These are phyloP conservation scores for Stigmatopora argus DNA, from an alignment of 2,113 vertebrate genomes.

Conservation along the genomic window DNA sequence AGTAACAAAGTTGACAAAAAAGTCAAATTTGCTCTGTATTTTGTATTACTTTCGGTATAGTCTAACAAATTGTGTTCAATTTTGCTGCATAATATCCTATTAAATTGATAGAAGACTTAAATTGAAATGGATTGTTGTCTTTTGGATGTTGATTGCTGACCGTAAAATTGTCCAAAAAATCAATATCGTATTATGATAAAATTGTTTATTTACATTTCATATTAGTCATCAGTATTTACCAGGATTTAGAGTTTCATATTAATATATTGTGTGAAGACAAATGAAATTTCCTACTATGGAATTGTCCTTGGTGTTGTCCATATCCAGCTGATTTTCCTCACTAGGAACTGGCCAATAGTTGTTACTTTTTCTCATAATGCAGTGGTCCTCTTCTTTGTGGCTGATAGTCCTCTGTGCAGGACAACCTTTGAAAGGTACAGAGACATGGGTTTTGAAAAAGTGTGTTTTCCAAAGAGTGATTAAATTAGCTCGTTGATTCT, in stretches of 20 bases:
- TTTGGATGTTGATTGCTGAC: no score
- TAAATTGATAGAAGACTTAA: no score
- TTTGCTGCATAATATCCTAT: no score
- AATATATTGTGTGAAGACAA: background rate
- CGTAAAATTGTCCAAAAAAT: no score
- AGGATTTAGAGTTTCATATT: background rate
- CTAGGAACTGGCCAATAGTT: constrained; percentile 67
- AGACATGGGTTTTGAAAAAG: background rate
- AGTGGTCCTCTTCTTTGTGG: constrained; percentile 21
- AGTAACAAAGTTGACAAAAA: no score
- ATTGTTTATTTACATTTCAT: background rate
- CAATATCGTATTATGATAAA: no score
- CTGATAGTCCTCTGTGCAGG: constrained; percentile 22
- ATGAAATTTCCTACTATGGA: constrained; percentile 71
- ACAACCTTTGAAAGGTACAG: constrained; percentile 36
- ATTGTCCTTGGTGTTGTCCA: constrained; percentile 67
- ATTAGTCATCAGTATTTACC: background rate
- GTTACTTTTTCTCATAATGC: constrained; percentile 71
- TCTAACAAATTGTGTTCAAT: no score
- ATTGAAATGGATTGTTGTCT: no score
- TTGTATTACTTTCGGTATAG: no score
- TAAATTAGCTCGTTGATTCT: background rate
- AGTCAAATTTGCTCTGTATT: no score
- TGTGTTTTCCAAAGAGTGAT: background rate
- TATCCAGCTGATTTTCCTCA: constrained; percentile 69